A percentile compares a stretch with the other conserved stretches of the same genome.
Conservation (phyloP, 2,113 vertebrate species). For the Boulengeromyrus knoepffleri region DNA sequence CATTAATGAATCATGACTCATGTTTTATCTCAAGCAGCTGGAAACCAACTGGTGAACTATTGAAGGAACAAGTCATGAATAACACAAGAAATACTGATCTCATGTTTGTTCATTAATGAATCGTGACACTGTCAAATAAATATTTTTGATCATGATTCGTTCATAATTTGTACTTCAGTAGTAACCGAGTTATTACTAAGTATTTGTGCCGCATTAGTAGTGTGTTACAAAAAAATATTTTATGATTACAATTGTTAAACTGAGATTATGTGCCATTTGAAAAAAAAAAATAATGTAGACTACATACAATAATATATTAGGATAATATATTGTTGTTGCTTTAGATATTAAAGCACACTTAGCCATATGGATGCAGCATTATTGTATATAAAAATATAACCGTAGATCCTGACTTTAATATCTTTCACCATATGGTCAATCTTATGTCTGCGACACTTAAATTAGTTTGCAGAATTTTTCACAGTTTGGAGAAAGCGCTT, state of each 20-base stretch:
- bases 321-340: not conserved
- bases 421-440: not conserved
- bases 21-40: too few relatives aligned
- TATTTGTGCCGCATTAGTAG: too few relatives aligned
- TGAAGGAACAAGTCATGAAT: too few relatives aligned
- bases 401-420: not conserved
- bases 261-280: not conserved
- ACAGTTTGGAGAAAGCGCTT: not conserved
- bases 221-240: too few relatives aligned
- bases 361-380: not conserved
- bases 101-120: too few relatives aligned
- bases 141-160: too few relatives aligned
- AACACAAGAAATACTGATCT: too few relatives aligned
- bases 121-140: too few relatives aligned
- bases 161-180: too few relatives aligned
- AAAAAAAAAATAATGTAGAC: not conserved
- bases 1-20: too few relatives aligned
- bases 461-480: not conserved
- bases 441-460: not conserved
- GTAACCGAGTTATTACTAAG: too few relatives aligned
- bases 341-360: not conserved
- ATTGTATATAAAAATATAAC: not conserved
- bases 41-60: too few relatives aligned
- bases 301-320: not conserved
- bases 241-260: not conserved